Evolutionary conservation across 2,888 invertebrate species (phyloP).

Genomic region (Podotricha telesiphe): DNA sequence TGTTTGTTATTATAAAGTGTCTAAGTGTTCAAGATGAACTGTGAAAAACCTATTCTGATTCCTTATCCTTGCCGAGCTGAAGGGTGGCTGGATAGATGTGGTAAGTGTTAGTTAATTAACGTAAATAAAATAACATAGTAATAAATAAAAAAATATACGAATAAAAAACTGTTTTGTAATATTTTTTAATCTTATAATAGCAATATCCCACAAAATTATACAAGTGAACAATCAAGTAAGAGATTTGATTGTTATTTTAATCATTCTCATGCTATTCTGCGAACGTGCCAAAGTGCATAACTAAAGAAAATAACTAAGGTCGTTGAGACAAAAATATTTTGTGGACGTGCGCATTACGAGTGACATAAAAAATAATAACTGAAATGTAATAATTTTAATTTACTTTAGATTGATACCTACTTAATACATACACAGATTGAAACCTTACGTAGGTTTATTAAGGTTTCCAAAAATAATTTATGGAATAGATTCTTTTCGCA

Average conservation of each 20-base stretch:
- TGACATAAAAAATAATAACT: not conserved
- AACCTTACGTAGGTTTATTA: no score
- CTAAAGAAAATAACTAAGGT: slow-evolving; percentile 17
- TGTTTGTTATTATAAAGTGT: slow-evolving; percentile 56
- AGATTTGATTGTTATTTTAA: slow-evolving; percentile 26
- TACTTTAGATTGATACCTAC: not conserved
- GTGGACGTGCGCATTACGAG: slow-evolving; percentile 7
- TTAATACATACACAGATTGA: no score
- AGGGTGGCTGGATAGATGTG: slow-evolving; percentile 78
- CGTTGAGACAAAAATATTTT: slow-evolving; percentile 14
- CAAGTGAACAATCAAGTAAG: slow-evolving; percentile 9
- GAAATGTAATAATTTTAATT: slow-evolving; percentile 2
- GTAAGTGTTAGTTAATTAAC: slow-evolving; percentile 55
- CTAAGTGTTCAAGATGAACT: slow-evolving; percentile 64
- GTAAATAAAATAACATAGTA: not conserved
- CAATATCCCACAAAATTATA: slow-evolving; percentile 6
- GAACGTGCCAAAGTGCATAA: slow-evolving; percentile 26
- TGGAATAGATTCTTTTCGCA: not conserved
- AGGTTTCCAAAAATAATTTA: no score
- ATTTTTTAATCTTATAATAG: not conserved
- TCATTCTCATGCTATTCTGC: slow-evolving; percentile 13
- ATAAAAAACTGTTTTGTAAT: not conserved
- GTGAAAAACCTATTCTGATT: slow-evolving; percentile 62
- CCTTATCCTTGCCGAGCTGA: slow-evolving; percentile 76
- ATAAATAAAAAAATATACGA: not conserved